Evolutionary conservation across 92 coral and sea anemone genomes (phyloP).

Genomic region (Hydrozoanthus gracilis): DNA sequence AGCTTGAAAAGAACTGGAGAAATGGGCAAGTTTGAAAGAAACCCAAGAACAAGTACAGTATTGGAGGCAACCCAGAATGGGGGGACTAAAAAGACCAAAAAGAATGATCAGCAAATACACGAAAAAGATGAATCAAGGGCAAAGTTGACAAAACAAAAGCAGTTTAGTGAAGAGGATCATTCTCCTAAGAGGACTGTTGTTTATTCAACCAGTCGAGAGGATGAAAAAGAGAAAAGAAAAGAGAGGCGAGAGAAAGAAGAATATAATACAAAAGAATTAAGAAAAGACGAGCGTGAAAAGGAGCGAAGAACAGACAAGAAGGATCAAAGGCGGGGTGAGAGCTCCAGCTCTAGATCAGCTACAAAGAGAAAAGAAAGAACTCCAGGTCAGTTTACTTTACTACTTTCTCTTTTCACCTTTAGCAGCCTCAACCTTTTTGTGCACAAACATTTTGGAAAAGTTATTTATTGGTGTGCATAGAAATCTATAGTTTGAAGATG

Average conservation of each 20-base stretch:
- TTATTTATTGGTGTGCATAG: not conserved
- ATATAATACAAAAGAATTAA: not conserved
- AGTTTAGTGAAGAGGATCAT: not conserved
- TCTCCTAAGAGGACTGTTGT: conserved; percentile 35
- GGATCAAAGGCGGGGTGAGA: conserved; percentile 12
- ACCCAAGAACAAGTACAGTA: conserved; percentile 19
- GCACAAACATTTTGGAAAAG: not conserved
- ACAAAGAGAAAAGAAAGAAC: conserved; percentile 12
- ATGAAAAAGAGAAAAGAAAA: conserved; percentile 16
- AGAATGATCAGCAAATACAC: not conserved
- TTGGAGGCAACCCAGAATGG: not conserved
- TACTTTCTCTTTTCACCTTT: not conserved
- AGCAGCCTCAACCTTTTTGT: too few relatives aligned
- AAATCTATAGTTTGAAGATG: not conserved
- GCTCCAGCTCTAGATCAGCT: not conserved
- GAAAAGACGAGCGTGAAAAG: conserved; percentile 12
- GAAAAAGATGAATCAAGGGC: conserved; percentile 4
- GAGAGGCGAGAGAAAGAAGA: conserved; percentile 1
- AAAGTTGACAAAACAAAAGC: not conserved
- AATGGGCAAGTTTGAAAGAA: not conserved
- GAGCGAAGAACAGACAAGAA: conserved; percentile 20
- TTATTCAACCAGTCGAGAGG: not conserved
- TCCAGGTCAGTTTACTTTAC: conserved; percentile 17
- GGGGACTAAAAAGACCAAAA: conserved; percentile 12
- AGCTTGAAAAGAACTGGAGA: not conserved